Evolutionary conservation across 2,113 vertebrate genomes (phyloP), one percentile per base, ranked within the genome.

Genomic region (Actenoides lindsayi): DNA sequence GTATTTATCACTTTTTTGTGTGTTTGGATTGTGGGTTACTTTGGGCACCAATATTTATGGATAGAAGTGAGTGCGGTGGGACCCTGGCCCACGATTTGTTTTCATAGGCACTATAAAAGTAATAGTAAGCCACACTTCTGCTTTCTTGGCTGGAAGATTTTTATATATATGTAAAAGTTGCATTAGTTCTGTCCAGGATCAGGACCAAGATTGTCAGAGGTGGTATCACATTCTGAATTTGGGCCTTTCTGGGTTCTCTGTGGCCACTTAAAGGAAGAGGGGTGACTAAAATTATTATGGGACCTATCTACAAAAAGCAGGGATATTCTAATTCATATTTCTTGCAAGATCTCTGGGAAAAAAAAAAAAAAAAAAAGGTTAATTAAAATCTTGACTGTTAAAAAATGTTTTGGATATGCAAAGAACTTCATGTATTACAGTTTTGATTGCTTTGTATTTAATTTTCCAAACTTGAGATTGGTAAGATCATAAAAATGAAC

Each of bases 331-430:
- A 80, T 24, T 65, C 64, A 33, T 2, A 2, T 57, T 77, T 91
- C 39, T 89, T 89, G 41, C 24, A 76, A 83, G 54, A 39, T 42
- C 44, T 69, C 30, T 14, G 41, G 68, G 30, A 13, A 14, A 25
- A 51, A 25, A 48, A 90, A 42, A 92, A 89, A 62, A 51, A 25
- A 48, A 87, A 42, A 92, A 89, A 65, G 17, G 28, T 54, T 70
- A 50, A 56, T 83, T 76, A 53, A 85, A 68, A 44, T n/a, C 54
- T 25, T 63, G 18, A 53, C 12, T 90, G 48, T 63, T 46, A 65
- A 88, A 75, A 68, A 42, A 18, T 33, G 6, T 42, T 87, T 83
- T n/a, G 62, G 60, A 39, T 80, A 24, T 9, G 13, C 60, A 60
- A 83, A 78, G 23, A 94, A 67, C 35, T 67, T 95, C 0, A 2